Conservation (phyloP, 1,140 invertebrate species). For the Daktulosphaira vitifoliae region DNA sequence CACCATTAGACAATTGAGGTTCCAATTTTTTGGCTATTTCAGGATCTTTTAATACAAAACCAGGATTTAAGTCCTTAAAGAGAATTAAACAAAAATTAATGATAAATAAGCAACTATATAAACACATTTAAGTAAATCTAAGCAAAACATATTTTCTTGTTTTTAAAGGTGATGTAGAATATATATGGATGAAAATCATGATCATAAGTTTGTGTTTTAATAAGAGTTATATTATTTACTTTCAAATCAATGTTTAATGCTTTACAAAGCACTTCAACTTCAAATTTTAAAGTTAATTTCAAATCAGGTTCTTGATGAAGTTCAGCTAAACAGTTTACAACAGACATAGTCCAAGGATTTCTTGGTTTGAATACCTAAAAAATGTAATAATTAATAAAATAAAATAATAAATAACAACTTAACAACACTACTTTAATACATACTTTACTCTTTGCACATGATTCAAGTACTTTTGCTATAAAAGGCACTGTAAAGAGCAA, state of each 20-base stretch:
- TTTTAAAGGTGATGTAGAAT: no score
- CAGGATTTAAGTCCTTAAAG: constrained; percentile 50
- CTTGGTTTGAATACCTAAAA: constrained; percentile 82
- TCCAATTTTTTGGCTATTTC: constrained; percentile 65
- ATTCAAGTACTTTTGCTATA: constrained; percentile 95
- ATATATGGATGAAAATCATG: no score
- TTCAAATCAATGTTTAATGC: constrained; percentile 82
- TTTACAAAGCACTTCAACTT: constrained; percentile 98
- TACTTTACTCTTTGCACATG: constrained; percentile 84
- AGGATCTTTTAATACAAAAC: constrained; percentile 69
- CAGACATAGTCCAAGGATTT: constrained; percentile 96
- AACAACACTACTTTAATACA: constrained; percentile 18
- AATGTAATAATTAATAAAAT: background rate
- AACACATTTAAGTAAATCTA: no score
- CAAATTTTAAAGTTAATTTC: constrained; percentile 94
- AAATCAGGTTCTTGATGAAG: constrained; percentile 91
- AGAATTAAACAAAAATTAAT: background rate
- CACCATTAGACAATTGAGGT: constrained; percentile 67
- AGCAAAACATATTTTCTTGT: no score
- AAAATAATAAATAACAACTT: background rate
- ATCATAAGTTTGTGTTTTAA: background rate
- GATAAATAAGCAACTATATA: background rate
- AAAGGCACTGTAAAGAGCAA: constrained; percentile 98
- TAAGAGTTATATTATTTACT: constrained; percentile 43
- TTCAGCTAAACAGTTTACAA: constrained; percentile 96